A percentile compares a stretch with the other conserved stretches of the same genome.
Evolutionary conservation across 2,113 vertebrate genomes (phyloP).

Genomic region (Paradisaea rubra): DNA sequence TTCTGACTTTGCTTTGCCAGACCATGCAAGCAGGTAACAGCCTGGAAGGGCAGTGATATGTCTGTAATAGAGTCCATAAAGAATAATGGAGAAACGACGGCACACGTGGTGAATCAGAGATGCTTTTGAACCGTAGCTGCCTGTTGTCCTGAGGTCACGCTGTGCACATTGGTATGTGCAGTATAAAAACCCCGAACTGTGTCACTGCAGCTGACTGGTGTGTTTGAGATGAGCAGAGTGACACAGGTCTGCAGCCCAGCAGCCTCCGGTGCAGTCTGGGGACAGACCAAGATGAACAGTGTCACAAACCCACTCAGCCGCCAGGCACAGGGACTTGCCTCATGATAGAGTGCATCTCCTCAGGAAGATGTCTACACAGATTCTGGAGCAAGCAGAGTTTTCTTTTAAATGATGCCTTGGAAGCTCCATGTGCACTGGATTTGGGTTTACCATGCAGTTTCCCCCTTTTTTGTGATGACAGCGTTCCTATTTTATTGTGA

Average conservation of each 20-base stretch:
- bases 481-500: neutral
- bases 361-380: neutral
- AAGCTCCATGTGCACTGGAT: neutral
- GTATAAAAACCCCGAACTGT: rapidly evolving
- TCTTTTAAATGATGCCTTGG: neutral
- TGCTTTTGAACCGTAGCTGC: neutral
- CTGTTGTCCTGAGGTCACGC: neutral
- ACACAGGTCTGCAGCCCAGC: neutral
- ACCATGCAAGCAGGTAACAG: neutral
- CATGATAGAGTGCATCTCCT: neutral
- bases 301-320: neutral
- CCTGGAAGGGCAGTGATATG: neutral
- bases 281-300: rapidly evolving
- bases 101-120: neutral
- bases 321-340: neutral
- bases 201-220: neutral
- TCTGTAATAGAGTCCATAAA: neutral
- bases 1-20: neutral
- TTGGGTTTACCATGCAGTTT: neutral
- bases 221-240: neutral
- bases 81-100: neutral
- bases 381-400: neutral
- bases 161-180: neutral
- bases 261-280: neutral
- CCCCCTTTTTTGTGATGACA: neutral